These are phyloP conservation scores for Sycophila sp. DNA, from an alignment of 1,140 invertebrate genomes.

Conservation along the genomic window DNA sequence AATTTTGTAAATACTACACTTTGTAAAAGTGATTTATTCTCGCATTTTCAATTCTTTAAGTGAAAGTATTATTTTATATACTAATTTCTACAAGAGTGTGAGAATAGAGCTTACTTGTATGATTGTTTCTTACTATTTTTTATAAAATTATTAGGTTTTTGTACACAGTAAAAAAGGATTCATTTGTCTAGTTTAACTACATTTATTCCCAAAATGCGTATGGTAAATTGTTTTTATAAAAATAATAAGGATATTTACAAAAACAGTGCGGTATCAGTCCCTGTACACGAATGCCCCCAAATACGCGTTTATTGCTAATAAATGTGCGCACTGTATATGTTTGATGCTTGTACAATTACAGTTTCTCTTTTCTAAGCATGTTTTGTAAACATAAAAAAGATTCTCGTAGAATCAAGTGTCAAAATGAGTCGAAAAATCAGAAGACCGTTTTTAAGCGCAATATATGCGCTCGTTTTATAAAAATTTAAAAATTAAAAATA, in stretches of 20 bases:
- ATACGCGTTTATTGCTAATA: slow-evolving; percentile 6
- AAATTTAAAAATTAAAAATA: background rate
- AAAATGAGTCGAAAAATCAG: slow-evolving; percentile 11
- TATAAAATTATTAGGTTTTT: slow-evolving; percentile 4
- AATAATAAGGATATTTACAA: slow-evolving; percentile 10
- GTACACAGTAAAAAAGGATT: background rate
- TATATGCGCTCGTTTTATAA: slow-evolving; percentile 13
- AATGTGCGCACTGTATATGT: slow-evolving; percentile 14
- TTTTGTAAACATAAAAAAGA: slow-evolving; percentile 20
- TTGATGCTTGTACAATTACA: slow-evolving; percentile 15
- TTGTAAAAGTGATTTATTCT: slow-evolving; percentile 22
- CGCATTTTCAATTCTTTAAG: slow-evolving; percentile 15
- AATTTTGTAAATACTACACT: slow-evolving; percentile 23
- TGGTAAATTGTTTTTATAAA: slow-evolving; percentile 28
- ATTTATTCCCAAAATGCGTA: background rate
- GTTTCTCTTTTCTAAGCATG: slow-evolving; percentile 18
- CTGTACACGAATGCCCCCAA: background rate
- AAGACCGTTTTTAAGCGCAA: slow-evolving; percentile 3
- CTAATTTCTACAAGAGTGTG: slow-evolving; percentile 7
- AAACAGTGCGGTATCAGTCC: slow-evolving; percentile 17
- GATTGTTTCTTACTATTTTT: slow-evolving; percentile 21
- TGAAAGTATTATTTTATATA: slow-evolving; percentile 33
- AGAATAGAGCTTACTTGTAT: slow-evolving; percentile 4
- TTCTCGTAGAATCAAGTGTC: slow-evolving; percentile 17
- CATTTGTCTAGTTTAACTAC: slow-evolving; percentile 5